Evolutionary conservation across 2,797 vertebrate genomes (phyloP).

Genomic region (Micrastur ruficollis): DNA sequence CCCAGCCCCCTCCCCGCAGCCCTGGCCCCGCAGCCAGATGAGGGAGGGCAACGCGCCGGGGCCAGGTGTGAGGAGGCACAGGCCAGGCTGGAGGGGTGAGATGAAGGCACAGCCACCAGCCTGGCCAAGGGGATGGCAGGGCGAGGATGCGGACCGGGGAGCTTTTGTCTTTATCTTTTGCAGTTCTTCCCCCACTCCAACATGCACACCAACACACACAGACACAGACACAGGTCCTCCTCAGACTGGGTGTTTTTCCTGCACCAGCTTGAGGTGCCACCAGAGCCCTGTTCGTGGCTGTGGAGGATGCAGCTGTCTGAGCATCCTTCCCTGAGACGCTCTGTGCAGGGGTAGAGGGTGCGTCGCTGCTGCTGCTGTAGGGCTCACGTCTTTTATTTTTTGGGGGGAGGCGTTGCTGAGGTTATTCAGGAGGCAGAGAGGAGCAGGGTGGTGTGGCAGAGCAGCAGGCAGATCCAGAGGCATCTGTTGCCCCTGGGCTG

Average conservation of each 20-base stretch:
- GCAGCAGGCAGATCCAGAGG: not conserved
- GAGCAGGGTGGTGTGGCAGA: not conserved
- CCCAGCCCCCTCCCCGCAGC: not conserved
- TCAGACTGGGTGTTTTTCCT: not conserved
- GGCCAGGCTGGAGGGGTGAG: not conserved
- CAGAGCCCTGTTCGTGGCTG: not conserved
- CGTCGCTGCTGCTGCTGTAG: not conserved
- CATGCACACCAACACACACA: not conserved
- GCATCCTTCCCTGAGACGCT: not conserved
- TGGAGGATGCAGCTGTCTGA: not conserved
- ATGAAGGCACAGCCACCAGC: not conserved
- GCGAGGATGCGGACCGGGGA: rapidly evolving
- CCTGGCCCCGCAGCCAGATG: rapidly evolving
- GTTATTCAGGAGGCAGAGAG: not conserved
- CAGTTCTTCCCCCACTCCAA: not conserved
- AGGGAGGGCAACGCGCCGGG: not conserved
- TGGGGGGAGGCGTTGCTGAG: not conserved
- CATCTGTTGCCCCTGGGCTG: not conserved
- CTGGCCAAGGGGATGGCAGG: not conserved
- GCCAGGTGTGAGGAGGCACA: not conserved
- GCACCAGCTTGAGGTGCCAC: not conserved
- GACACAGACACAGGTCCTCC: not conserved
- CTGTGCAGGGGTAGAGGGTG: not conserved
- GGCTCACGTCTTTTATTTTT: not conserved
- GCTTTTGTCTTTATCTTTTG: not conserved